phyloP scores from a whole-genome alignment of 2,113 vertebrate species.

The Casuarius casuarius region DNA sequence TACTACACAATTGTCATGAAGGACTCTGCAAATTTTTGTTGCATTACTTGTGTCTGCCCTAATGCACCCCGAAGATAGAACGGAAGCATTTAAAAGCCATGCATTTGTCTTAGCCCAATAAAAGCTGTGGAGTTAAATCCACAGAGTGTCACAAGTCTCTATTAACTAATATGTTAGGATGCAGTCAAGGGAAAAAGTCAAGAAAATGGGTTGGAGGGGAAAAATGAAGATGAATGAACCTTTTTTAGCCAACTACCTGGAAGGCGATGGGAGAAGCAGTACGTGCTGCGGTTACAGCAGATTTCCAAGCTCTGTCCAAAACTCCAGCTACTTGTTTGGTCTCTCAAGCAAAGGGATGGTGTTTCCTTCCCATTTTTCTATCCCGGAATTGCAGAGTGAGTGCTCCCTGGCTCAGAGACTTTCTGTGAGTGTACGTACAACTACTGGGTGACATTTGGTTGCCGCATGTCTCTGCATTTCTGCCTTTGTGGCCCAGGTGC shows the following conservation, averaged over 20 bases:
- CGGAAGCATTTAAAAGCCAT: neutral
- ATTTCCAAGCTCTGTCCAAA: neutral
- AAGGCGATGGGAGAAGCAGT: neutral
- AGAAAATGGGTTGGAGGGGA: neutral
- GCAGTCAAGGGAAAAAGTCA: neutral
- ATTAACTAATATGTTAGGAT: neutral
- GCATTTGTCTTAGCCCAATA: neutral
- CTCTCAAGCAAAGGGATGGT: neutral
- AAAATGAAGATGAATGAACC: neutral
- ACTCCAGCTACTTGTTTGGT: neutral
- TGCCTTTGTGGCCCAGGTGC: neutral
- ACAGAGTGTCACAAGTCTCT: neutral
- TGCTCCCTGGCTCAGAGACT: neutral
- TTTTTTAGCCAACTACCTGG: neutral
- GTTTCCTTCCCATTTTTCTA: neutral
- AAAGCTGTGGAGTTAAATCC: neutral
- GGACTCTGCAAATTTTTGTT: neutral
- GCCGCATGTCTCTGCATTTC: neutral
- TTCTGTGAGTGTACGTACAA: neutral
- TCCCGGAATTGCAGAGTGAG: neutral
- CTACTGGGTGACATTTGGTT: neutral
- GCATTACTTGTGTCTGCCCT: neutral
- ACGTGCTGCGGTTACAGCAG: neutral
- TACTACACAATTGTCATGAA: neutral
- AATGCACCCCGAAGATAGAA: neutral